Conservation (phyloP, 2,113 vertebrate species). For the Chiloscyllium plagiosum region DNA sequence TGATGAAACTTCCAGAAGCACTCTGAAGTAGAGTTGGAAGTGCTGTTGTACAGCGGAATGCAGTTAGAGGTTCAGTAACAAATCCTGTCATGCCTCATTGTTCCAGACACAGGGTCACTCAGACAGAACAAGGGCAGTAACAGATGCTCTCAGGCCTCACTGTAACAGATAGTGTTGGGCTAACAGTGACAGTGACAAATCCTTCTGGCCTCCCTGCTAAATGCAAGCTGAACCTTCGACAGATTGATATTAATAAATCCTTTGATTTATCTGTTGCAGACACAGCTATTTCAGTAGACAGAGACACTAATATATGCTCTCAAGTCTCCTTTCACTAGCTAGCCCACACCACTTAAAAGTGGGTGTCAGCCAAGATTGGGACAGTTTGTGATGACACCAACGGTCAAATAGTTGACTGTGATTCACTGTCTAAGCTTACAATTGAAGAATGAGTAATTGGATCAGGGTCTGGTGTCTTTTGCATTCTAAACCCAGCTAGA, state of each 20-base stretch:
- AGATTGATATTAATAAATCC: conserved; percentile 6
- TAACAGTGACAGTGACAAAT: neutral
- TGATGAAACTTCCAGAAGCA: neutral
- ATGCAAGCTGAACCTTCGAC: neutral
- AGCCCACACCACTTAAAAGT: neutral
- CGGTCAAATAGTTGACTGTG: neutral
- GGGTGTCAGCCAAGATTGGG: neutral
- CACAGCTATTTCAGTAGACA: neutral
- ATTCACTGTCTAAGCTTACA: neutral
- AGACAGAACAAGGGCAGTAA: neutral
- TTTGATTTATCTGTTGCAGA: neutral
- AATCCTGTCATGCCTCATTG: neutral
- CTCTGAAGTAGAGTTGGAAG: neutral
- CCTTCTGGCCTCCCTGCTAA: neutral
- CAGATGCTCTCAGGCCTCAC: neutral
- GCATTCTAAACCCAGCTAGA: neutral
- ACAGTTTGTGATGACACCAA: neutral
- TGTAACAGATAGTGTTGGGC: neutral
- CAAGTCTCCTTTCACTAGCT: neutral
- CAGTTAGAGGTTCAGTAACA: neutral
- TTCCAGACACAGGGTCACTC: neutral
- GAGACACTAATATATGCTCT: neutral
- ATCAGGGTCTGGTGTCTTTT: neutral
- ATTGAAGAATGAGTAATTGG: neutral
- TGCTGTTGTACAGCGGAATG: no score